Conservation (phyloP, 2,797 vertebrate species). For the Coilia nasus region DNA sequence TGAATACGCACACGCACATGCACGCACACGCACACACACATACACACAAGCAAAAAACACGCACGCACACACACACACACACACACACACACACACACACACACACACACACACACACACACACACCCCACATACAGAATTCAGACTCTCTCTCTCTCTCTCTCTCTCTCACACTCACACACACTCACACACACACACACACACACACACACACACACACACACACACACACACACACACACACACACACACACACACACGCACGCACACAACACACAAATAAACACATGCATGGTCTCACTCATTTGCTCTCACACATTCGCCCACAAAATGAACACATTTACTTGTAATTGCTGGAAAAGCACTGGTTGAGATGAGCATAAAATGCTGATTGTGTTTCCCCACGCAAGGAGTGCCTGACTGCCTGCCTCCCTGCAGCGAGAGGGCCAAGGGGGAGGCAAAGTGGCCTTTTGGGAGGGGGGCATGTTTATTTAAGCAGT, state of each 20-base stretch:
- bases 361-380: neutral
- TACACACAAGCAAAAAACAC: neutral
- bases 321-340: neutral
- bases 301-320: neutral
- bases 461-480: neutral
- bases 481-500: neutral
- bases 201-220: neutral
- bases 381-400: conserved; percentile 24
- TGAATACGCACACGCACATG: neutral
- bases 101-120: neutral
- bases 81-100: neutral
- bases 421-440: neutral
- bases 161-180: neutral
- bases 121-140: too few species aligned
- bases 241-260: neutral
- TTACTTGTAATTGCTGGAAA: neutral
- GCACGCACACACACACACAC: neutral
- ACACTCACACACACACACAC: neutral
- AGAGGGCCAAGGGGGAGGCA: neutral
- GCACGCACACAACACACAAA: neutral
- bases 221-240: neutral
- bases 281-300: too few species aligned
- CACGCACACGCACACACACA: neutral
- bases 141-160: too few species aligned
- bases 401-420: too few species aligned